Base-by-base conservation (phyloP, 2,113 vertebrate species). In the Lepus americanus region DNA sequence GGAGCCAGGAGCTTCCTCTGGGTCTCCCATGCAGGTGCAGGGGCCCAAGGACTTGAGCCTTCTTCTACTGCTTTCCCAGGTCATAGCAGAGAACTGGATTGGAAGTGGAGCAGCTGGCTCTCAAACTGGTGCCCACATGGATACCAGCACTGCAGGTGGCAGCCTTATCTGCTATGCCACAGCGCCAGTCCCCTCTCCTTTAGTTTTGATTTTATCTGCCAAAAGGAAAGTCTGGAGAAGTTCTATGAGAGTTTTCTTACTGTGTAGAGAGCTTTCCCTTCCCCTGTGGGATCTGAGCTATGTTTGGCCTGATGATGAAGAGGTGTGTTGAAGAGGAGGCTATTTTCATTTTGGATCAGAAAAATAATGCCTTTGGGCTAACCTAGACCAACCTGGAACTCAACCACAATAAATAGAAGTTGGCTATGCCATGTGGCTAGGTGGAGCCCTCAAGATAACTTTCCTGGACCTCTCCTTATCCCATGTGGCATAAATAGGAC, bases 231-330 rank as follows among this genome's bases (percentile, higher is more conserved):
- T 69, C 77, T 85, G 5, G 72, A 61, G 84, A 93, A 66, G 33
- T 79, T 66, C n/a, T n/a, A 20, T 72, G 22, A 76, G 55, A 82
- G 17, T 39, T 86, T 78, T 92, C 61, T 12, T 51, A 19, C 3
- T 76, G 70, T 51, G 31, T 88, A 89, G 70, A 87, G 33, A 87
- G 29, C 14, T 17, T 31, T 2, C 27, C n/a, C 9, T 83, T 81
- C 33, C 8, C 13, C 1, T 49, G 4, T 59, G 79, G 66, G 25
- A 74, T 64, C 25, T 74, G 69, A 94, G 51, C 20, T 36, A n/a
- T 79, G 81, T 92, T 95, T 95, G 80, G 64, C 39, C 51, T 22
- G 19, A 89, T n/a, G 44, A 89, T 4, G 36, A 93, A 20, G 16
- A 73, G 33, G 4, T 73, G 1, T n/a, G 16, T 51, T 87, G 39